Evolutionary conservation across 1,140 invertebrate genomes (phyloP), one percentile per base, ranked within the genome.

Genomic region (Latrodectus geometricus): DNA sequence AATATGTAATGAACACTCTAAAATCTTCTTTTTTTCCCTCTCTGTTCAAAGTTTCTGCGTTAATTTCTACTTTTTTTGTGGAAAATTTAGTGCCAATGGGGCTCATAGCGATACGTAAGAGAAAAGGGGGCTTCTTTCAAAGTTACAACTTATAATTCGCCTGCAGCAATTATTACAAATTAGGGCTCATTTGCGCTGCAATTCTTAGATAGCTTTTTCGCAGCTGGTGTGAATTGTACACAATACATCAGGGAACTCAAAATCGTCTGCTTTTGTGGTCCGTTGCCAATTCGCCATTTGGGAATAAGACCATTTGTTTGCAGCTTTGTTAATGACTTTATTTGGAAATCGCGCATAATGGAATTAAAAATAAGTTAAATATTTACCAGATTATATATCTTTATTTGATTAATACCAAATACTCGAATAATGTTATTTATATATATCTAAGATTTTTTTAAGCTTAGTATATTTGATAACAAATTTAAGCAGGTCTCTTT

Each of bases 1-100:
- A 81, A 81, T 81, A 81, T 81, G 79, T 81, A 81, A 81, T 81
- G 79, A 81, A 81, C 68, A 12, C 66, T 81, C 79, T 56, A 72
- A 35, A 56, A 56, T 76, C 23, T 76, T 79, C 61, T 77, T 79
- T 81, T 81, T 14, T 66, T 74, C 72, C 8, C 35, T 35, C 35
- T 35, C 35, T 35, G 35, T 35, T 35, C 49, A 70, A 81, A 52
- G 17, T 70, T 70, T 54, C 66, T 54, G 56, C 56, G 66, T 49
- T 81, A 70, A 70, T 72, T 81, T 81, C 68, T 56, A 74, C 21
- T 70, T 81, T 72, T 81, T 80, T 80, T 14, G 15, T 78, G 14
- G 35, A 78, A 79, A 79, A 79, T 68, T 50, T 12, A 20, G 69
- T 50, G 61, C 49, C 61, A 20, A 35, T 81, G 68, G 21, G 54